Evolutionary conservation across 2,797 vertebrate genomes (phyloP).

Genomic region (Gila robusta): DNA sequence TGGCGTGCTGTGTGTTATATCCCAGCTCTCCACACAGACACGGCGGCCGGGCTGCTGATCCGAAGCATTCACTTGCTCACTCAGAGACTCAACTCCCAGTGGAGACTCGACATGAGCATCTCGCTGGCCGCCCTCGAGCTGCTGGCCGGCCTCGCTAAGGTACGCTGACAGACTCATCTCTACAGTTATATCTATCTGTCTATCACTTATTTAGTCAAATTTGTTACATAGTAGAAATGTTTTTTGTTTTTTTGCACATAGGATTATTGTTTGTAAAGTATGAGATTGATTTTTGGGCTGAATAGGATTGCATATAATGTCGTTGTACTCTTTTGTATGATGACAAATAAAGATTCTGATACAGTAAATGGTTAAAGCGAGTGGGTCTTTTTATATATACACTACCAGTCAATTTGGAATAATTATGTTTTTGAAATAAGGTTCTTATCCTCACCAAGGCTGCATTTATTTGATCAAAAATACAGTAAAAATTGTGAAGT

Average conservation of each 20-base stretch:
- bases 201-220: too few relatives aligned
- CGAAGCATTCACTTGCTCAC: constrained; percentile 92
- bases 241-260: too few relatives aligned
- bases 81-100: constrained; percentile 89
- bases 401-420: neutral
- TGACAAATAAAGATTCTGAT: too few relatives aligned
- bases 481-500: neutral
- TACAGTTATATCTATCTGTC: too few relatives aligned
- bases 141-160: constrained; percentile 89
- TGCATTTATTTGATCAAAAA: neutral
- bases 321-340: too few relatives aligned
- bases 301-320: too few relatives aligned
- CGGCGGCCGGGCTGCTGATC: constrained; percentile 88
- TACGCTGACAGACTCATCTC: too few relatives aligned
- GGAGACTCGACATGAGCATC: constrained; percentile 92
- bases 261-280: too few relatives aligned
- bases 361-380: too few relatives aligned
- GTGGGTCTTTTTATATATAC: neutral
- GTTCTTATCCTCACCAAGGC: neutral
- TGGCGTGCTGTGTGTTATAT: constrained; percentile 85
- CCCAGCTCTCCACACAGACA: constrained; percentile 95
- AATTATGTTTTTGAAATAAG: neutral
- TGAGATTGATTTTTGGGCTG: too few relatives aligned
- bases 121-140: constrained; percentile 91
- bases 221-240: too few relatives aligned